Conservation (phyloP, 2,888 invertebrate species). For the Empis stercorea region DNA sequence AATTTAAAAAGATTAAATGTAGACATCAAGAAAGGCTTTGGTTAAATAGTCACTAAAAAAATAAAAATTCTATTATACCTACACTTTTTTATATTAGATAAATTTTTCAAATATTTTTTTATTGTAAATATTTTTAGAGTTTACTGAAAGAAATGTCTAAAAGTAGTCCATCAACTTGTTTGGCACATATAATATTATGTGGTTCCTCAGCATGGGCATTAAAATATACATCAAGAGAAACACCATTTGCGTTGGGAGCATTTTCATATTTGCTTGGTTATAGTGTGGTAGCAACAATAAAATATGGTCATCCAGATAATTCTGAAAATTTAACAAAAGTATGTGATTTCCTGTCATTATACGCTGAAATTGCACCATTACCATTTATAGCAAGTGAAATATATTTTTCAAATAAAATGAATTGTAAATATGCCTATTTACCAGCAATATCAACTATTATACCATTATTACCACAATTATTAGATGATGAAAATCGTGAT, state of each 20-base stretch:
- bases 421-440: conserved; percentile 4
- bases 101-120: not conserved
- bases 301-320: conserved; percentile 12
- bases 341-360: conserved; percentile 8
- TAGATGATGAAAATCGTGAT: too few relatives aligned
- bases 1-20: too few relatives aligned
- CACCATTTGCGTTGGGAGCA: conserved; percentile 11
- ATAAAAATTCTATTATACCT: too few relatives aligned
- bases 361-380: conserved; percentile 14
- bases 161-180: conserved; percentile 10
- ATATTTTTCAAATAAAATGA: conserved; percentile 8
- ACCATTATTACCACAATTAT: too few relatives aligned
- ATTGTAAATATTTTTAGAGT: not conserved
- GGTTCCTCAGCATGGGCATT: conserved; percentile 17
- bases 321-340: conserved; percentile 1
- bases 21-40: too few relatives aligned
- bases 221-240: conserved; percentile 2
- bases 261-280: conserved; percentile 15
- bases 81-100: too few relatives aligned
- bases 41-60: too few relatives aligned
- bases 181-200: conserved; percentile 15
- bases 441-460: too few relatives aligned
- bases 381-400: conserved; percentile 13
- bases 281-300: conserved; percentile 14
- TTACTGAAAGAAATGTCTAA: not conserved